A percentile compares a stretch with the other conserved stretches of the same genome.
These are phyloP conservation scores for Rotaria socialis DNA, from an alignment of 2,888 invertebrate species.

Conservation along the genomic window DNA sequence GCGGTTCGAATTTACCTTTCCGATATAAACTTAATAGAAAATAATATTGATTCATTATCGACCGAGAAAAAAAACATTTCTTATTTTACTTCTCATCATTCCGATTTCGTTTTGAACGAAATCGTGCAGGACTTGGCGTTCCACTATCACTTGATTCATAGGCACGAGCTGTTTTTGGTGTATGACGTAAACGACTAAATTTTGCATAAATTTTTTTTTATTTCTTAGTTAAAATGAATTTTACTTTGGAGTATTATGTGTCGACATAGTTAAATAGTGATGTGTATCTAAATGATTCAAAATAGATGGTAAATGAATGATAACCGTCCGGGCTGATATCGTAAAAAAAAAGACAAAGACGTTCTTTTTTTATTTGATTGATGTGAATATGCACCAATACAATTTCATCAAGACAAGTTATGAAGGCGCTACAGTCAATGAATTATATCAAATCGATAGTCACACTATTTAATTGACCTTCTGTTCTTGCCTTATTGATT, in stretches of 20 bases:
- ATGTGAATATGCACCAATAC: not conserved
- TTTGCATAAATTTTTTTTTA: not conserved
- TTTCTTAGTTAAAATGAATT: not conserved
- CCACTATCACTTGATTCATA: constrained; percentile 29
- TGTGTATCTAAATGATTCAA: not conserved
- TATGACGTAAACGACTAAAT: not conserved
- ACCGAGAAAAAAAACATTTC: not conserved
- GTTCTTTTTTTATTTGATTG: not conserved
- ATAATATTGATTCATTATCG: not conserved
- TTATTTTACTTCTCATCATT: not conserved
- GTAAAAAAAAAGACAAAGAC: not conserved
- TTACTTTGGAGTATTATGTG: constrained; percentile 7
- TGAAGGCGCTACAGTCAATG: not conserved
- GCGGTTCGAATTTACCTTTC: not conserved
- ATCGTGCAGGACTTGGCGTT: not conserved
- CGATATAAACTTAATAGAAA: not conserved
- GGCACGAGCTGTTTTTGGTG: not conserved
- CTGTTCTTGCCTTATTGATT: not conserved
- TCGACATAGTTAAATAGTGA: not conserved
- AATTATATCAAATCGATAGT: not conserved
- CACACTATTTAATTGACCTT: not conserved
- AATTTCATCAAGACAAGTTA: not conserved
- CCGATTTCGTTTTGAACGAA: constrained; percentile 21
- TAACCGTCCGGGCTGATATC: not conserved
- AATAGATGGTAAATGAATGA: not conserved